These are phyloP conservation scores for Lepilemur ruficaudatus DNA, from an alignment of 2,797 vertebrate species.

Conservation along the genomic window DNA sequence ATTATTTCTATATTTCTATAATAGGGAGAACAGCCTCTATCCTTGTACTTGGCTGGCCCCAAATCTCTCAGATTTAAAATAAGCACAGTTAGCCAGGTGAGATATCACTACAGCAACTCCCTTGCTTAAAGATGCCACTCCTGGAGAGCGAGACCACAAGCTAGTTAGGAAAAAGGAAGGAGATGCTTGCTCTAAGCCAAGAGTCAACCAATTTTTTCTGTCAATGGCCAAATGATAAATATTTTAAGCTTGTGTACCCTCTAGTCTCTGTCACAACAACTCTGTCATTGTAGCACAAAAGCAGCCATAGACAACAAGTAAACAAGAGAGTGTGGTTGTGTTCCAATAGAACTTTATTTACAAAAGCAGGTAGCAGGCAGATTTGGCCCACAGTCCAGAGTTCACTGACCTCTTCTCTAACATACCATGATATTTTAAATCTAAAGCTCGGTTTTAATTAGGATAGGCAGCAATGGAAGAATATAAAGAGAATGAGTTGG, in stretches of 20 bases:
- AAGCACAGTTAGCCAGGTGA: neutral
- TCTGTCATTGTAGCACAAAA: neutral
- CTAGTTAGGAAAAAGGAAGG: neutral
- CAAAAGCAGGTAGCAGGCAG: neutral
- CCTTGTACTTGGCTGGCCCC: neutral
- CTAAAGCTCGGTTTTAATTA: neutral
- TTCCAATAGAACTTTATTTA: slow-evolving; percentile 47
- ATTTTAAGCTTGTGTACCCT: neutral
- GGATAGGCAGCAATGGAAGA: neutral
- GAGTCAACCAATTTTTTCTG: neutral
- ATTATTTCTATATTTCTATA: neutral
- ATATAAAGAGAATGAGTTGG: neutral
- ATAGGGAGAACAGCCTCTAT: neutral
- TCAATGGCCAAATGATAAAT: neutral
- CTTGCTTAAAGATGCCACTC: neutral
- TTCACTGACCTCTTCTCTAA: neutral
- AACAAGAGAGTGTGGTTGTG: neutral
- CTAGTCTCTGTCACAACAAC: neutral
- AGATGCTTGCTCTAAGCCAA: neutral
- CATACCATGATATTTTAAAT: neutral
- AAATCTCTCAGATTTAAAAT: slow-evolving; percentile 3
- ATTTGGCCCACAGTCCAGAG: neutral
- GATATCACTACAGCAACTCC: neutral
- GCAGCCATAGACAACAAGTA: neutral
- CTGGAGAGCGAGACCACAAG: neutral